Percentiles rank a stretch among this genome's conserved stretches.
Conservation (phyloP, 2,797 vertebrate genomes). For the Zalophus californianus region DNA sequence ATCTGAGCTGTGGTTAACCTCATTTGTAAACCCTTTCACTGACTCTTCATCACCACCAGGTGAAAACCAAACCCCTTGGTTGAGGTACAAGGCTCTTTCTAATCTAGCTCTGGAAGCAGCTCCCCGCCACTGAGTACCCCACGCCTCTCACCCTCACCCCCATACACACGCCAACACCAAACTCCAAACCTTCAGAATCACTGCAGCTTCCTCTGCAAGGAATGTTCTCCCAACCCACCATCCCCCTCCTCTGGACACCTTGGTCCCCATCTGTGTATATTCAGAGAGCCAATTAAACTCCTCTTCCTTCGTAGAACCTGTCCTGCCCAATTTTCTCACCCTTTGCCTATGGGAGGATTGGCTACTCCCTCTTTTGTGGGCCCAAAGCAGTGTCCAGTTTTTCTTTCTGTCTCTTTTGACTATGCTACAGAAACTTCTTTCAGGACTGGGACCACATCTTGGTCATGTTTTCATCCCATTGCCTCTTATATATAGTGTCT, state of each 20-base stretch:
- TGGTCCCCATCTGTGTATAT: background rate
- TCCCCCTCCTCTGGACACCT: rapidly evolving
- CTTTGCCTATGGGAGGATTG: background rate
- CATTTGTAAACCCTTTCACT: background rate
- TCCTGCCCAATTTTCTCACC: background rate
- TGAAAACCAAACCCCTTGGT: background rate
- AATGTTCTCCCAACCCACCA: background rate
- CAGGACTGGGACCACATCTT: background rate
- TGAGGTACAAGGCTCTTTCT: background rate
- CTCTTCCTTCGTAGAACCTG: background rate
- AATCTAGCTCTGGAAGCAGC: background rate
- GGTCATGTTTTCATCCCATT: background rate
- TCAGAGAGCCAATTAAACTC: background rate
- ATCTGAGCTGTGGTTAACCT: background rate
- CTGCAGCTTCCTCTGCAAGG: background rate
- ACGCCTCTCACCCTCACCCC: background rate
- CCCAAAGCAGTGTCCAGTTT: background rate
- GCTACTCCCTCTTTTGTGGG: background rate
- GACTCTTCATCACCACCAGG: background rate
- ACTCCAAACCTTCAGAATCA: background rate
- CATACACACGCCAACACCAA: background rate
- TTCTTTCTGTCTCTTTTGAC: background rate
- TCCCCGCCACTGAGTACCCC: background rate
- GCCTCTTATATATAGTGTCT: background rate
- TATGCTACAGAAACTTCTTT: background rate